A percentile compares a stretch with the other conserved stretches of the same genome.
These are phyloP conservation scores for Glyptemys insculpta DNA, from an alignment of 2,797 vertebrate species.

Conservation along the genomic window DNA sequence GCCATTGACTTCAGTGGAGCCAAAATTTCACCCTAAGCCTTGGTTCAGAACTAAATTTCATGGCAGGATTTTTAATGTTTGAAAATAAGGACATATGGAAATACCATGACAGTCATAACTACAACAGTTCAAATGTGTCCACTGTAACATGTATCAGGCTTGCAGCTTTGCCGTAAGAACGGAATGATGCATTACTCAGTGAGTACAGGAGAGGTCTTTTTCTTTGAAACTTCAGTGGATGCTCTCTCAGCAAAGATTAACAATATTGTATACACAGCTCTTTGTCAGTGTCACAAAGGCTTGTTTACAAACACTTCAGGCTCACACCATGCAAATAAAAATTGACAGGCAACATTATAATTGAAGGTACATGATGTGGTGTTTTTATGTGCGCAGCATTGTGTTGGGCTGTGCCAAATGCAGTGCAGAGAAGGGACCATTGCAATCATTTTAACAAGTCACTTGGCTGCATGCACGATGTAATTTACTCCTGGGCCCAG, in stretches of 20 bases:
- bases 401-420: slow-evolving; percentile 22
- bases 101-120: slow-evolving; percentile 50
- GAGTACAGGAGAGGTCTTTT: slow-evolving; percentile 37
- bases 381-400: slow-evolving; percentile 26
- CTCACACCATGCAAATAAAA: slow-evolving; percentile 46
- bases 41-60: slow-evolving; percentile 14
- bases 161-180: slow-evolving; percentile 49
- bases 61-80: slow-evolving; percentile 49
- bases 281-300: slow-evolving; percentile 52
- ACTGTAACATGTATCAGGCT: background rate
- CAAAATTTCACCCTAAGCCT: background rate
- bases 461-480: slow-evolving; percentile 72
- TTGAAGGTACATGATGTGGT: background rate
- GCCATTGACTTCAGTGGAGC: background rate
- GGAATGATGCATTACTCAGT: slow-evolving; percentile 20
- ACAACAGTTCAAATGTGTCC: slow-evolving; percentile 24
- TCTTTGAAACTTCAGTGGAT: slow-evolving; percentile 40
- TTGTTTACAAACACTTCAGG: slow-evolving; percentile 60
- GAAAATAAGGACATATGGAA: slow-evolving; percentile 38
- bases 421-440: slow-evolving; percentile 18
- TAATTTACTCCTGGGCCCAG: slow-evolving; percentile 79
- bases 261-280: slow-evolving; percentile 36
- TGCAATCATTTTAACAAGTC: slow-evolving; percentile 69
- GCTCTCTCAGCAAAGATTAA: slow-evolving; percentile 53
- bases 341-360: slow-evolving; percentile 39